A percentile compares a stretch with the other conserved stretches of the same genome.
phyloP scores from a whole-genome alignment of 2,888 invertebrate species.

The Lumbricus terrestris region DNA sequence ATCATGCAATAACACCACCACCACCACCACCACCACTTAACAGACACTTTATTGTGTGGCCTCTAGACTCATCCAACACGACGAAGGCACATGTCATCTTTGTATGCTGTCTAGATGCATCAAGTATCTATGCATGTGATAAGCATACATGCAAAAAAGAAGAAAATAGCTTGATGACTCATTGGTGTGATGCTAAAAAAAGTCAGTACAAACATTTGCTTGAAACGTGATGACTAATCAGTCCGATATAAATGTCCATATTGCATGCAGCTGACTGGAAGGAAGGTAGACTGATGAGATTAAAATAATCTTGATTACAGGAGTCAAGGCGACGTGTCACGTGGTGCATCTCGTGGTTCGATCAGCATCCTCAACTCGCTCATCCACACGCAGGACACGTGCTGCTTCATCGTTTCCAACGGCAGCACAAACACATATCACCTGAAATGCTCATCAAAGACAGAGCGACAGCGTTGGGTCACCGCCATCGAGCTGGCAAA shows the following conservation, averaged over 20 bases:
- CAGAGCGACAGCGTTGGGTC: constrained; percentile 13
- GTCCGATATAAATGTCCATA: too few species aligned
- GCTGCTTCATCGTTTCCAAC: neutral
- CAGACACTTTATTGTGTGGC: neutral
- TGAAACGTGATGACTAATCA: neutral
- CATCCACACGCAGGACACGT: constrained; percentile 12
- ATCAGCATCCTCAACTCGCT: constrained; percentile 10
- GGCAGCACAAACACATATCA: neutral
- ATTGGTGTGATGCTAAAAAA: neutral
- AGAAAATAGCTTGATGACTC: neutral
- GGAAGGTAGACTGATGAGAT: too few species aligned
- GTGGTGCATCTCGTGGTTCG: neutral
- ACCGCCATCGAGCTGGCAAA: constrained; percentile 13
- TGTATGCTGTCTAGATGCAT: neutral
- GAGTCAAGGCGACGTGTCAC: neutral
- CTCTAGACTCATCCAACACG: neutral
- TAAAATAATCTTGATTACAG: too few species aligned
- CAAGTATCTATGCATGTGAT: neutral
- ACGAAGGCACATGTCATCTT: neutral
- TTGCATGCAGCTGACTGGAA: too few species aligned
- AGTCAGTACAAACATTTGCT: neutral
- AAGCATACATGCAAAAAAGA: neutral
- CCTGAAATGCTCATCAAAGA: constrained; percentile 14
- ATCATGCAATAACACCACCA: neutral
- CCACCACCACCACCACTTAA: too few species aligned